These are phyloP conservation scores for Stichopus chloronotus DNA, from an alignment of 35 echinoderm and acorn worm genomes.

Conservation along the genomic window DNA sequence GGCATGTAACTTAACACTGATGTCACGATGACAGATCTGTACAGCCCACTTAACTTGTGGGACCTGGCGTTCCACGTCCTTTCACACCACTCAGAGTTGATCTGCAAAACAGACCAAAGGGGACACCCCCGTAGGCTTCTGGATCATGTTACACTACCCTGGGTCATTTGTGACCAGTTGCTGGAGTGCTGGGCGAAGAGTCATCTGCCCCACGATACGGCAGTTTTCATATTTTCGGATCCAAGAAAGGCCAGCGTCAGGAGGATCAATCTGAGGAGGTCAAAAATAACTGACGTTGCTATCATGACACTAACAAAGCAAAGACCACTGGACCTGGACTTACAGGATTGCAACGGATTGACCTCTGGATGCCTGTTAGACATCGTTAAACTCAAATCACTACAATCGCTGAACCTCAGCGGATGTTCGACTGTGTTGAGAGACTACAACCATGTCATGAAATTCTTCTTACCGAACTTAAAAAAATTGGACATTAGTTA, in stretches of 20 bases:
- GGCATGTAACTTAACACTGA: neutral
- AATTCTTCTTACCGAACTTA: conserved; percentile 74
- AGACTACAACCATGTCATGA: conserved; percentile 41
- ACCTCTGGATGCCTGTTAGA: conserved; percentile 58
- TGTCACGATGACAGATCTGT: neutral
- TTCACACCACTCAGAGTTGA: conserved; percentile 44
- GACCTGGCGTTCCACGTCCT: conserved; percentile 62
- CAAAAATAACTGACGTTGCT: conserved; percentile 58
- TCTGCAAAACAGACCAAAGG: conserved; percentile 59
- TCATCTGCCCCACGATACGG: conserved; percentile 32
- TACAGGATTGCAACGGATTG: conserved; percentile 66
- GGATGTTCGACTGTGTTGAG: conserved; percentile 38
- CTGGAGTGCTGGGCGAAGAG: conserved; percentile 51
- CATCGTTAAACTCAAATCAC: conserved; percentile 48
- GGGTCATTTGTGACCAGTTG: conserved; percentile 73
- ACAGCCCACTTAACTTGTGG: conserved; percentile 16
- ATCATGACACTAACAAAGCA: conserved; percentile 66
- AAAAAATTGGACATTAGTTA: conserved; percentile 81
- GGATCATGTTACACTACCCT: conserved; percentile 62
- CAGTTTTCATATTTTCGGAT: conserved; percentile 74
- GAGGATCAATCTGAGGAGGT: conserved; percentile 67
- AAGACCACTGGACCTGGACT: conserved; percentile 74
- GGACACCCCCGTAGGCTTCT: conserved; percentile 45
- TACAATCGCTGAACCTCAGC: conserved; percentile 76
- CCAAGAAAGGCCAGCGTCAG: conserved; percentile 62